phyloP scores from a whole-genome alignment of 2,888 invertebrate species.

The Clivina fossor region DNA sequence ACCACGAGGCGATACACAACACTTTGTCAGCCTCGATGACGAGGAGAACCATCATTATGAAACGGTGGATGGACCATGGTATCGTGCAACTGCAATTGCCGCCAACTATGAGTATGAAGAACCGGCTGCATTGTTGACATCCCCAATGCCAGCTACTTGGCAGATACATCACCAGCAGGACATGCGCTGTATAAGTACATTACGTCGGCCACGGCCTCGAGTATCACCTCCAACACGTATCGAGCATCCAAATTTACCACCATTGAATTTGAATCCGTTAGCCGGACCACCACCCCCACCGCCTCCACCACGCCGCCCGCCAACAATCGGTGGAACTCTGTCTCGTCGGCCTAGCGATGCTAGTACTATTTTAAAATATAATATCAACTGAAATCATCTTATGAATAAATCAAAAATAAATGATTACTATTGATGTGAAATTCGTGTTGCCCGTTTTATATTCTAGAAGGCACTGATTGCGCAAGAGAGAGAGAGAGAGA shows the following conservation, averaged over 20 bases:
- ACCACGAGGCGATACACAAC: conserved; percentile 74
- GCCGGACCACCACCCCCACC: conserved; percentile 25
- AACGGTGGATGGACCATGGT: conserved; percentile 58
- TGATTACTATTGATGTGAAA: no score
- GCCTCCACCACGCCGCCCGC: conserved; percentile 43
- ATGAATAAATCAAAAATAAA: no score
- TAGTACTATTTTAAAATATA: conserved; percentile 32
- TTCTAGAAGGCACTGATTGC: no score
- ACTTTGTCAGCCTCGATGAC: conserved; percentile 65
- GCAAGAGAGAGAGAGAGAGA: no score
- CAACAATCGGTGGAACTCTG: conserved; percentile 31
- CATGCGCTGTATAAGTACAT: conserved; percentile 50
- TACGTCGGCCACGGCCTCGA: conserved; percentile 58
- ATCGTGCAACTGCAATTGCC: conserved; percentile 50
- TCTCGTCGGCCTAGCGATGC: conserved; percentile 33
- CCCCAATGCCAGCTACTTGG: conserved; percentile 46
- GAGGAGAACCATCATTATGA: conserved; percentile 70
- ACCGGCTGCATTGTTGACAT: conserved; percentile 61
- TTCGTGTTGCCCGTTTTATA: no score
- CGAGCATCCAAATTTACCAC: conserved; percentile 79
- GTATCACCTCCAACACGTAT: conserved; percentile 81
- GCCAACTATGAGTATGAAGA: conserved; percentile 83
- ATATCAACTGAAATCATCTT: conserved; percentile 27
- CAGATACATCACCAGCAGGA: conserved; percentile 45
- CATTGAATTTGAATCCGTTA: conserved; percentile 68